Evolutionary conservation across 2,113 vertebrate genomes (phyloP).

Genomic region (Carlito syrichta): DNA sequence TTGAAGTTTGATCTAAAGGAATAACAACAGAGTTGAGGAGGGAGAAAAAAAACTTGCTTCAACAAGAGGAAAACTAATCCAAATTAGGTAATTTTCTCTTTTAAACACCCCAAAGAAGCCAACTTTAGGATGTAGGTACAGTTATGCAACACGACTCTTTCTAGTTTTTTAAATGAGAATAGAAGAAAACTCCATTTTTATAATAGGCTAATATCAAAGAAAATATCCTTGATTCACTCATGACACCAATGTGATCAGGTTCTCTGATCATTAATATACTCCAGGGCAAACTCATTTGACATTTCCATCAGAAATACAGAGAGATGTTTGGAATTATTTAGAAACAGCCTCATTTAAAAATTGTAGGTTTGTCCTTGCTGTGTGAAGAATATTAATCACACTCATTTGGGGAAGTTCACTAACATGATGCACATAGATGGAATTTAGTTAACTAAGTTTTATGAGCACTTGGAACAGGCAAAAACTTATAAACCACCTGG

Average conservation of each 20-base stretch:
- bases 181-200: background rate
- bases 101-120: background rate
- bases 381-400: conserved; percentile 32
- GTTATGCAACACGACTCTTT: background rate
- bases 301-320: conserved; percentile 30
- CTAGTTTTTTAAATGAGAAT: background rate
- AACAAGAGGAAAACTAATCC: conserved; percentile 2
- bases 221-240: background rate
- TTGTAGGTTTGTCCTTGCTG: background rate
- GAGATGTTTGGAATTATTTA: conserved; percentile 48
- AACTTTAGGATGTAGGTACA: background rate
- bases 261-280: background rate
- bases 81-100: background rate
- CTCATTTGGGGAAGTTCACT: conserved; percentile 8
- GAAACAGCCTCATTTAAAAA: background rate
- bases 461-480: background rate
- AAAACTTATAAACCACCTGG: background rate
- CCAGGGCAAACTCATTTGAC: background rate
- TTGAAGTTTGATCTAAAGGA: conserved; percentile 60
- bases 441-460: conserved; percentile 23
- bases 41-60: background rate
- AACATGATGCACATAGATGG: background rate
- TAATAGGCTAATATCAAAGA: background rate
- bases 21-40: background rate
- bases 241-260: background rate